Base-by-base conservation (phyloP, 1,140 invertebrate species). In the Asobara japonica region DNA sequence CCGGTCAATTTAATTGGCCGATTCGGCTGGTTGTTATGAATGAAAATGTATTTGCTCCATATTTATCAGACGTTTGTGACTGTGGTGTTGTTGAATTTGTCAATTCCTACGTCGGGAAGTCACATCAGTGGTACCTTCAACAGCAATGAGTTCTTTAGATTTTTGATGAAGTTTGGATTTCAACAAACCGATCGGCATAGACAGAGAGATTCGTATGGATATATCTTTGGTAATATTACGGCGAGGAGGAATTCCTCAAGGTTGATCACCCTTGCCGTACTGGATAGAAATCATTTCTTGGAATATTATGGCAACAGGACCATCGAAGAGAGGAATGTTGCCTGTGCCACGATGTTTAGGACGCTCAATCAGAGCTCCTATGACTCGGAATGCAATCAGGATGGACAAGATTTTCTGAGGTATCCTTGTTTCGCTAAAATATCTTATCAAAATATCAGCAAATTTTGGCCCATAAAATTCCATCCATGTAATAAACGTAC, bases 141-240 rank as follows among this genome's bases (percentile, higher is more conserved):
- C 70, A 91, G 91, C 1, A 87, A 88, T 3, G 91, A 95, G 38
- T 98, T 97, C 84, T 98, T 97, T 83, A 91, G 93, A 81, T 97
- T 98, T 87, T 88, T 99, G 33, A 90, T 95, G 2, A 98, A 98
- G 87, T 99, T 98, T 86, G 97, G 97, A 68, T 96, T 98, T 85
- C 96, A 98, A 88, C 97, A 98, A 87, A 97, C 96, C n/a, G 94
- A 97, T 84, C 90, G 91, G 22, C 91, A 95, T 83, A 90, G 93
- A 76, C 89, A 92, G 78, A 91, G 91, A 75, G 92, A 94, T 74
- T 96, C 95, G 71, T 93, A 94, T 87, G 97, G 97, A 29, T 98
- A 96, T 84, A 97, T 98, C 77, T 98, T 96, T 85, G 97, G 97
- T 16, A 98, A 98, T 87, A 91, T 98, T 27, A 97, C 95, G 22